Evolutionary conservation across 2,888 invertebrate genomes (phyloP).

Genomic region (Lapara coniferarum): DNA sequence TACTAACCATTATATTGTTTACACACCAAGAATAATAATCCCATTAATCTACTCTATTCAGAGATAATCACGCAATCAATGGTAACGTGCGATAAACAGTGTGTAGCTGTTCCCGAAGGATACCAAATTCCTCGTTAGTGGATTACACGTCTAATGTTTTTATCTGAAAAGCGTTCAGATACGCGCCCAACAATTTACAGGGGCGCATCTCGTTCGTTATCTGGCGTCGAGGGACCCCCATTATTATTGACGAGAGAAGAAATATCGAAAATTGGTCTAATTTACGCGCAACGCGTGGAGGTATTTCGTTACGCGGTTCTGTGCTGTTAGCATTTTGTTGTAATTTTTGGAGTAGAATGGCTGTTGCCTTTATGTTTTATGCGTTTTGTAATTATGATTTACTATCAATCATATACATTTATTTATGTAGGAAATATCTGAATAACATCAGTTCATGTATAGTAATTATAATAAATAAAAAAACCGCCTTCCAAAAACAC

Average conservation of each 20-base stretch:
- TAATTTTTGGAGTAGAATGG: not conserved
- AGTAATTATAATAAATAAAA: too few relatives aligned
- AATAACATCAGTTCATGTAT: too few relatives aligned
- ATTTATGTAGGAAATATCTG: too few relatives aligned
- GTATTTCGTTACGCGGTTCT: slow-evolving; percentile 6
- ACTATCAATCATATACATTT: too few relatives aligned
- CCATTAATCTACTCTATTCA: too few relatives aligned
- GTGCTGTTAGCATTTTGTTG: not conserved
- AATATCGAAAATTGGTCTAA: slow-evolving; percentile 71
- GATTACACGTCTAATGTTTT: slow-evolving; percentile 55
- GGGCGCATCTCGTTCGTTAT: slow-evolving; percentile 65
- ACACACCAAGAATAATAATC: too few relatives aligned
- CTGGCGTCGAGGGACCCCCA: slow-evolving; percentile 62
- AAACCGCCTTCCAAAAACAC: too few relatives aligned
- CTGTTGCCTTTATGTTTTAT: too few relatives aligned
- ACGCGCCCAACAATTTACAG: slow-evolving; percentile 38
- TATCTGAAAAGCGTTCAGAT: slow-evolving; percentile 43
- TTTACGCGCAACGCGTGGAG: slow-evolving; percentile 51
- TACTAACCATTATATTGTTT: too few relatives aligned
- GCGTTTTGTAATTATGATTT: too few relatives aligned
- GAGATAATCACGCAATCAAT: too few relatives aligned
- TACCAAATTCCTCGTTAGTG: slow-evolving; percentile 47
- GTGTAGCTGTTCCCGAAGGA: not conserved
- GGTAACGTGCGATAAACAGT: not conserved
- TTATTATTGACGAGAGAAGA: slow-evolving; percentile 71